phyloP scores from a whole-genome alignment of 2,888 invertebrate species.

The Idaea straminata region DNA sequence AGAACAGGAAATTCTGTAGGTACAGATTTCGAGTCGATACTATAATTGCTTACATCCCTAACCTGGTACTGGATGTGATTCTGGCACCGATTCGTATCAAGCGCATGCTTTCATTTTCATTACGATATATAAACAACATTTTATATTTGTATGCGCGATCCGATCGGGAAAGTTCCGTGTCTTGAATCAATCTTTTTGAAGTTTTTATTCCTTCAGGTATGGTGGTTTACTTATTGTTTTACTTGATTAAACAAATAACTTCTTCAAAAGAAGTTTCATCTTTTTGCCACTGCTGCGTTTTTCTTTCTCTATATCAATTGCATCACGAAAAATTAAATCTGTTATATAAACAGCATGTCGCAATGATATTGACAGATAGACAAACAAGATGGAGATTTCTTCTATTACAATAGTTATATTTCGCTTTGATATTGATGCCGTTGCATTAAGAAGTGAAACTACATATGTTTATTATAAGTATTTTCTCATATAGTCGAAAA shows the following conservation, averaged over 20 bases:
- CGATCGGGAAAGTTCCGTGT: background rate
- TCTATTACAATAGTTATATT: too few relatives aligned
- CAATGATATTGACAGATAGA: too few relatives aligned
- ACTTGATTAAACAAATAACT: background rate
- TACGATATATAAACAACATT: background rate
- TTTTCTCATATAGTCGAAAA: too few relatives aligned
- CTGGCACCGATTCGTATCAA: conserved; percentile 1
- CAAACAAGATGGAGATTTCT: too few relatives aligned
- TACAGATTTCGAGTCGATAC: background rate
- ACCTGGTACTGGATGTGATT: background rate
- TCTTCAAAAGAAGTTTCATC: background rate
- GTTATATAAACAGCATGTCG: too few relatives aligned
- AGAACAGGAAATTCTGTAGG: background rate
- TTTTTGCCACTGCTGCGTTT: background rate
- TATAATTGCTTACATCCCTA: background rate
- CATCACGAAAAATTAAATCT: too few relatives aligned
- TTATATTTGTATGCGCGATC: background rate
- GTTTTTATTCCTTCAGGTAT: background rate
- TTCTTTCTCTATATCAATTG: too few relatives aligned
- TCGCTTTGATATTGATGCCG: too few relatives aligned
- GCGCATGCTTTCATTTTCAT: background rate
- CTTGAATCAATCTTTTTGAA: background rate
- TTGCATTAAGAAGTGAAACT: too few relatives aligned
- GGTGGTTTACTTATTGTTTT: background rate
- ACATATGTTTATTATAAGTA: too few relatives aligned